Conservation (phyloP, 2,888 invertebrate genomes). For the Dryococelus australis region DNA sequence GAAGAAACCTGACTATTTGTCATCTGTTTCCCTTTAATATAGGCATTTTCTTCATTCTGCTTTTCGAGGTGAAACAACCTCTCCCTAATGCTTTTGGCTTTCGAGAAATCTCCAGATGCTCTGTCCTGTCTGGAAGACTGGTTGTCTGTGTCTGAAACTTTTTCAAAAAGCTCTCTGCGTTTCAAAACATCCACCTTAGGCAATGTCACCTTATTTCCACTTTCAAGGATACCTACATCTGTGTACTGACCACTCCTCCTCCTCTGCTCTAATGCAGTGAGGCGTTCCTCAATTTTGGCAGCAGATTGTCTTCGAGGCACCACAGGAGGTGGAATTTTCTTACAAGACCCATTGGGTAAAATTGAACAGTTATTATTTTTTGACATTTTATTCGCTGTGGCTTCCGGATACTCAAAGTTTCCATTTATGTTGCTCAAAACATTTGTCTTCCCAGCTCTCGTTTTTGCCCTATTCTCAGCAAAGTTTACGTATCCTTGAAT, state of each 20-base stretch:
- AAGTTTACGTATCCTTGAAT: slow-evolving; percentile 83
- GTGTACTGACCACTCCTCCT: slow-evolving; percentile 45
- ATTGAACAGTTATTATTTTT: slow-evolving; percentile 19
- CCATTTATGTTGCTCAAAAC: slow-evolving; percentile 60
- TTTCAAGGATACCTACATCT: slow-evolving; percentile 60
- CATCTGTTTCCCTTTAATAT: slow-evolving; percentile 10
- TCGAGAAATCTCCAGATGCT: slow-evolving; percentile 49
- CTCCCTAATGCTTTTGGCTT: slow-evolving; percentile 75
- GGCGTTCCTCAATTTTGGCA: slow-evolving; percentile 70
- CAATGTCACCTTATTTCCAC: slow-evolving; percentile 66
- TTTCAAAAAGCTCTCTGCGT: slow-evolving; percentile 83
- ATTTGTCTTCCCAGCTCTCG: slow-evolving; percentile 58
- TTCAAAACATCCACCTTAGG: slow-evolving; percentile 81
- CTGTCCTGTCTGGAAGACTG: slow-evolving; percentile 16
- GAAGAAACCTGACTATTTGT: slow-evolving; percentile 43
- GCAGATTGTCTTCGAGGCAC: slow-evolving; percentile 52
- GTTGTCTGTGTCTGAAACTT: slow-evolving; percentile 57
- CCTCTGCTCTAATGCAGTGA: slow-evolving; percentile 66
- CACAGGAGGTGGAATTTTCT: slow-evolving; percentile 47
- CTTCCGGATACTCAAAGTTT: slow-evolving; percentile 53
- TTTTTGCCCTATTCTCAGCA: slow-evolving; percentile 67
- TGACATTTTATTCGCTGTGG: neutral
- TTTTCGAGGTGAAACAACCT: slow-evolving; percentile 22
- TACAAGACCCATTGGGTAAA: slow-evolving; percentile 37
- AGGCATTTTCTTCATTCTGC: slow-evolving; percentile 23